Base-by-base conservation (phyloP, 2,797 vertebrate species). In the Danio tinwini region DNA sequence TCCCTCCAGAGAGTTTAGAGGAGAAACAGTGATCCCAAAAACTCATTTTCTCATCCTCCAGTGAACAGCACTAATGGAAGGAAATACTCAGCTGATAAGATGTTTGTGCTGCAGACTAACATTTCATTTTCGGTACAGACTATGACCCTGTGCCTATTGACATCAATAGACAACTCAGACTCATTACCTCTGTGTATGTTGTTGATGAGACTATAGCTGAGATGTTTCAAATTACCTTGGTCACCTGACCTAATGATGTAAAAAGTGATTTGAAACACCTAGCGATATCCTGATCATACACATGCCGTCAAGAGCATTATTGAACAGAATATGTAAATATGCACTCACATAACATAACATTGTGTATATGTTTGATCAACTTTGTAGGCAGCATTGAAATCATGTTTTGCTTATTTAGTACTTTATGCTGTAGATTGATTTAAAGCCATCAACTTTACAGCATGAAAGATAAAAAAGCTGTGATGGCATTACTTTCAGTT, bases 21-120 rank as follows among this genome's bases (percentile, higher is more conserved):
- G 92, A 91, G 65, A 95, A 94, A 73, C 94, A 94, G 64, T 92
- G 93, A 7, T 96, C 95, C 53, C 96, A 93, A 87, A 84, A 79
- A 29, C 72, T 74, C 2, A 10, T 49, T 79, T 80, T 52, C 40
- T 67, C 85, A 70, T 59, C 80, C 68, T 84, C 47, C 56, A 84
- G 12, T 63, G 73, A 86, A 90, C 86, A 84, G 39, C 8, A 76
- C 40, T 29, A 55, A 58, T 14, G n/a, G 39, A 58, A 21, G 17
- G 19, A 61, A 13, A 1, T 11, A 13, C 37, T 53, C 11, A 19
- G 37, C 40, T 29, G 50, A 55, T 9, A 17, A 39, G 5, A 17
- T 17, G 16, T 17, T 2, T 19, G 62, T 65, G 62, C 42, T 29
- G 29, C 29, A 7, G 17, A 65, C 16, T 42, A 42, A 40, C 59